Base-by-base conservation (phyloP, 2,113 vertebrate genomes). In the Pseudorhombus dupliciocellatus region DNA sequence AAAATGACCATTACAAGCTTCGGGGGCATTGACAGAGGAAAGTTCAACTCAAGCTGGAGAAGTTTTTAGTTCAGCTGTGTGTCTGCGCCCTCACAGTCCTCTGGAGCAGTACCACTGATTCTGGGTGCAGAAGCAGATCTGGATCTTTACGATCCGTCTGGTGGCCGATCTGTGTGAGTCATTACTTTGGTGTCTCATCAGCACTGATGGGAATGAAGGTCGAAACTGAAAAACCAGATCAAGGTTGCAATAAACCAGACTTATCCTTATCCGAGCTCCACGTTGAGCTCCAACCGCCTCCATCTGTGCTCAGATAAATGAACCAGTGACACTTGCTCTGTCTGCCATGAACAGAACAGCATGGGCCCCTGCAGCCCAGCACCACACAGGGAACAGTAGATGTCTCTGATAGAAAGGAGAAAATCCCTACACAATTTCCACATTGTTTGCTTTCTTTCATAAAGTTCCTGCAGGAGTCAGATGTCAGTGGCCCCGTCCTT, bases 361-460 rank as follows among this genome's bases (percentile, higher is more conserved):
- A 48, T 86, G 31, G 53, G 74, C 84, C 64, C 79, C 81, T 24
- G 52, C 66, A 52, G 66, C 20, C 74, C 77, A 62, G 75, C 66
- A 42, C 79, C 75, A 75, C 79, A 79, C 87, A 80, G 84, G 83
- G 87, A 89, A 91, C 90, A 88, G 79, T 89, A 78, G 74, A 84
- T 60, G 81, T 72, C 88, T 89, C 80, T 80, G 83, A 90, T 63
- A 73, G 85, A 83, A 75, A 81, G 64, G 67, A 87, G 84, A 91
- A 92, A 91, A 90, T 90, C 90, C 90, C 80, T 75, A 79, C 86
- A 91, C 90, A 92, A 91, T 91, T 91, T 93, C 86, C 84, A 89
- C 88, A 93, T 93, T 92, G 93, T 93, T 88, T 88, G 79, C 83
- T 83, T 83, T 89, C 92, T 90, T 93, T 91, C 79, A 89, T 84